These are phyloP conservation scores for Leptinotarsa rubiginosa DNA, from an alignment of 2,888 invertebrate genomes.

Conservation along the genomic window DNA sequence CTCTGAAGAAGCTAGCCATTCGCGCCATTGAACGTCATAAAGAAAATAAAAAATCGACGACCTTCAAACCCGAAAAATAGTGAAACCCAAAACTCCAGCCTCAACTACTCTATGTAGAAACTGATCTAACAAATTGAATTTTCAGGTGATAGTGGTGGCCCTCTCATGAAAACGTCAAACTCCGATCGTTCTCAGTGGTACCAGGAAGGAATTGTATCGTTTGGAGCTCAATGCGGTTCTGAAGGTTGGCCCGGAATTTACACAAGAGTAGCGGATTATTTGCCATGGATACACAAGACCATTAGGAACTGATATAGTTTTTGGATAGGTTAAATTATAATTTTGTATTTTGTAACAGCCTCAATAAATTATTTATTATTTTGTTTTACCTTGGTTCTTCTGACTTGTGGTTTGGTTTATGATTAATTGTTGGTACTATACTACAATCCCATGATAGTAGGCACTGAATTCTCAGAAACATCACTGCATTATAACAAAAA, in stretches of 20 bases:
- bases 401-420: too few species aligned
- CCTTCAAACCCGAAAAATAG: too few species aligned
- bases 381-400: not conserved
- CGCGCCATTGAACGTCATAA: too few species aligned
- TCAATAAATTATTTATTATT: not conserved
- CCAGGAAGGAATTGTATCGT: conserved; percentile 75
- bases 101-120: too few species aligned
- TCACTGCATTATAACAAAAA: too few species aligned
- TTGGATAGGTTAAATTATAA: not conserved
- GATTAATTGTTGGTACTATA: too few species aligned
- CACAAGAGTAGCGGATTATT: conserved; percentile 63
- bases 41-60: too few species aligned
- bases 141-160: conserved; percentile 81
- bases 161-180: conserved; percentile 73
- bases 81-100: too few species aligned
- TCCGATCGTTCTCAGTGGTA: conserved; percentile 70
- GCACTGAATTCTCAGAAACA: too few species aligned
- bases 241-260: conserved; percentile 60
- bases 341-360: not conserved
- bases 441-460: too few species aligned
- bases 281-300: conserved; percentile 73
- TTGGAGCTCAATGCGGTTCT: conserved; percentile 67
- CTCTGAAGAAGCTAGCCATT: too few species aligned
- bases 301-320: conserved; percentile 41
- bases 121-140: not conserved